Conservation (phyloP, 2,113 vertebrate genomes). For the Strigops habroptila region DNA sequence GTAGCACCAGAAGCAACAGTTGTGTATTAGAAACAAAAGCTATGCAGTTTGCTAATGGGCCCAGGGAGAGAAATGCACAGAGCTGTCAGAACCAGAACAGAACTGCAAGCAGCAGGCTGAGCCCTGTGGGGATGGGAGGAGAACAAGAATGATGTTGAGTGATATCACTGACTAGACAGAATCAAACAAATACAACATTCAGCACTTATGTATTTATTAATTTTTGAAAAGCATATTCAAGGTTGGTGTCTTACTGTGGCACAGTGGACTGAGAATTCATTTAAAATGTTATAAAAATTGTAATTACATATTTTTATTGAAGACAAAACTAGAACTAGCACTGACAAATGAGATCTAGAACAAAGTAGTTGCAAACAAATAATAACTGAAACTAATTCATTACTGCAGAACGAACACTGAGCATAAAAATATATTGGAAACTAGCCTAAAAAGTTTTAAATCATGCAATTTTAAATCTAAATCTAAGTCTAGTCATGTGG, state of each 20-base stretch:
- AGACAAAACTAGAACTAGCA: not conserved
- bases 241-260: not conserved
- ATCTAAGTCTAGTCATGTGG: not conserved
- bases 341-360: not conserved
- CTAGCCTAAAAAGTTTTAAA: not conserved
- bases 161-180: not conserved
- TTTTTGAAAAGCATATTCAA: not conserved
- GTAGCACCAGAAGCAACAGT: not conserved
- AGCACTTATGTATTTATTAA: not conserved
- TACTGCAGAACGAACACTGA: not conserved
- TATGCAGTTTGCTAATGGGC: not conserved
- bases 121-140: not conserved
- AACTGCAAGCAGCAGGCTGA: not conserved
- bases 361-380: not conserved
- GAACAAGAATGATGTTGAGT: not conserved
- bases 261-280: not conserved
- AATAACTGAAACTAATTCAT: not conserved
- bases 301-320: not conserved
- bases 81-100: not conserved
- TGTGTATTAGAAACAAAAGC: not conserved
- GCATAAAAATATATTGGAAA: not conserved
- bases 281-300: not conserved
- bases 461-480: not conserved
- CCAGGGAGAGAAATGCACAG: not conserved
- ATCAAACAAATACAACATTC: not conserved